These are phyloP conservation scores for Hofmannophila pseudospretella DNA, from an alignment of 2,888 invertebrate genomes.

Conservation along the genomic window DNA sequence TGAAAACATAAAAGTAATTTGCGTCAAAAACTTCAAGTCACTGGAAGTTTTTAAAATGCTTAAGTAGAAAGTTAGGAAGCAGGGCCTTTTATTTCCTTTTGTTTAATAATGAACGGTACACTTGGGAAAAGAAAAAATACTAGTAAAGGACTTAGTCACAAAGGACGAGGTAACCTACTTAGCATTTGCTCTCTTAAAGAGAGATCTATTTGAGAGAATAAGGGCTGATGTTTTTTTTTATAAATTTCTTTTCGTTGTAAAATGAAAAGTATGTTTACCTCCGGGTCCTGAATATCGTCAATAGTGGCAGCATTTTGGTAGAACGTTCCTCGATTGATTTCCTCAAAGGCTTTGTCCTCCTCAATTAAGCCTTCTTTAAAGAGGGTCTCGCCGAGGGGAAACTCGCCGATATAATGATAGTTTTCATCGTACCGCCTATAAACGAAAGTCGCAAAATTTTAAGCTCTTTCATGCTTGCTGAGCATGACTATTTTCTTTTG, in stretches of 20 bases:
- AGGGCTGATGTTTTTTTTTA: too few relatives aligned
- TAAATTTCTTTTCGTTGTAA: too few relatives aligned
- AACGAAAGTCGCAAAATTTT: slow-evolving; percentile 5
- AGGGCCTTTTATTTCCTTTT: slow-evolving; percentile 1
- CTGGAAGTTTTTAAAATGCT: slow-evolving; percentile 8
- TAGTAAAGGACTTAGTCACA: too few relatives aligned
- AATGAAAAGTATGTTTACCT: slow-evolving; percentile 26
- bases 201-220: too few relatives aligned
- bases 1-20: slow-evolving; percentile 11
- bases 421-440: slow-evolving; percentile 45
- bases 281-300: slow-evolving; percentile 53
- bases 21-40: slow-evolving; percentile 4
- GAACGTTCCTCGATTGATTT: slow-evolving; percentile 53
- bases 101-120: neutral
- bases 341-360: slow-evolving; percentile 43
- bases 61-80: slow-evolving; percentile 6
- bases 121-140: too few relatives aligned
- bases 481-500: neutral
- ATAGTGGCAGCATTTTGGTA: slow-evolving; percentile 47
- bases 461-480: slow-evolving; percentile 1
- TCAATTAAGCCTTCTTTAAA: slow-evolving; percentile 46
- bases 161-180: too few relatives aligned
- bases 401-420: slow-evolving; percentile 42
- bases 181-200: too few relatives aligned
- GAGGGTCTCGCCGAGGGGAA: slow-evolving; percentile 45